A percentile compares a stretch with the other conserved stretches of the same genome.
Conservation (phyloP, 64 coral and sea anemone genomes). For the Pocillopora damicornis region DNA sequence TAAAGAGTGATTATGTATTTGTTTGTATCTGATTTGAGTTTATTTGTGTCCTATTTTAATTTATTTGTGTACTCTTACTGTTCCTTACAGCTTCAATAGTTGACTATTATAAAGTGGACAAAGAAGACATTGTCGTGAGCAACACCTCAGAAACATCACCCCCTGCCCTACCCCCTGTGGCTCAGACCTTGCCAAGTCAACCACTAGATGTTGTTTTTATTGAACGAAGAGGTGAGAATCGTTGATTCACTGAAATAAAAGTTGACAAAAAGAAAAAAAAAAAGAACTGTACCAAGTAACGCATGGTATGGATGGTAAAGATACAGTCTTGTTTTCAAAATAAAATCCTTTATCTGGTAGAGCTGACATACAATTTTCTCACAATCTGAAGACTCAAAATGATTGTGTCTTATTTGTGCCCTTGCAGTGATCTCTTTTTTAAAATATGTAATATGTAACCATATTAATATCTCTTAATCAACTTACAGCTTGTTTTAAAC, state of each 20-base stretch:
- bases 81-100: conserved; percentile 66
- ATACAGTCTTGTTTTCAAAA: too few relatives aligned
- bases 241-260: background rate
- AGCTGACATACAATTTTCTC: too few relatives aligned
- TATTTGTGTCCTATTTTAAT: background rate
- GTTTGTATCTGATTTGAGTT: background rate
- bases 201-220: conserved; percentile 98
- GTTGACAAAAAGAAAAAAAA: background rate
- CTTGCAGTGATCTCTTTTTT: too few relatives aligned
- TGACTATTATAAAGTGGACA: conserved; percentile 92
- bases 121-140: conserved; percentile 86
- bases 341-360: too few relatives aligned
- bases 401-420: too few relatives aligned
- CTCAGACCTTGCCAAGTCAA: conserved; percentile 84
- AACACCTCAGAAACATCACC: conserved; percentile 49
- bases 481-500: too few relatives aligned
- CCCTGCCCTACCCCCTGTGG: conserved; percentile 52
- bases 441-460: too few relatives aligned
- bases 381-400: too few relatives aligned
- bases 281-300: too few relatives aligned
- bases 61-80: background rate
- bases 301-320: too few relatives aligned
- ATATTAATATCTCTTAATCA: too few relatives aligned
- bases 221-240: conserved; percentile 77
- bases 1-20: background rate